phyloP scores from a whole-genome alignment of 2,113 vertebrate species.

The Narcine bancroftii region DNA sequence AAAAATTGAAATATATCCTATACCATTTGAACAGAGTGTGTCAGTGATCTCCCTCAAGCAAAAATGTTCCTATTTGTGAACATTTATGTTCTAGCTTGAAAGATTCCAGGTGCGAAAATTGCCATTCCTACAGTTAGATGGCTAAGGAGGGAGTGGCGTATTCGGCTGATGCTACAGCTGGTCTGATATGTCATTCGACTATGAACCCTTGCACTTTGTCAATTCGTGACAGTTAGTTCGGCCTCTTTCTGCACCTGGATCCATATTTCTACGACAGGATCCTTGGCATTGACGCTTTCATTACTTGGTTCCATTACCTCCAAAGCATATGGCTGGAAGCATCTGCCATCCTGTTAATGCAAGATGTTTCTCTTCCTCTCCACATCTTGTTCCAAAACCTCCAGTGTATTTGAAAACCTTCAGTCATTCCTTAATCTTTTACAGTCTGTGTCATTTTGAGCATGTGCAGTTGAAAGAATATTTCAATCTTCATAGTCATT shows the following conservation, averaged over 20 bases:
- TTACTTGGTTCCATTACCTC: not conserved
- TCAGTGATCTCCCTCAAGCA: no score
- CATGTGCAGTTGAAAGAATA: not conserved
- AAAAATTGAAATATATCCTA: no score
- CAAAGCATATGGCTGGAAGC: not conserved
- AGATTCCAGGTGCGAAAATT: no score
- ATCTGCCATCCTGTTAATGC: not conserved
- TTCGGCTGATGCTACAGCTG: not conserved
- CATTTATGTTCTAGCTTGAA: no score
- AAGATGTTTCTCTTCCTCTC: not conserved
- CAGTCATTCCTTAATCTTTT: not conserved
- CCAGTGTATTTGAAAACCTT: not conserved
- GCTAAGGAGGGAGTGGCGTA: no score
- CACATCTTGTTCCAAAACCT: not conserved
- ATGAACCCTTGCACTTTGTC: not conserved
- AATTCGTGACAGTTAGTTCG: not conserved
- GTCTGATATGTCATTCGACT: not conserved
- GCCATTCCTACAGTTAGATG: no score
- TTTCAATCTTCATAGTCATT: not conserved
- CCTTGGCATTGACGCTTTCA: not conserved
- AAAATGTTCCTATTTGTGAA: no score
- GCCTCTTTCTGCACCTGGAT: not conserved
- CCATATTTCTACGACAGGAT: not conserved
- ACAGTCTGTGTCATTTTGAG: no score
- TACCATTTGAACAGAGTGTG: no score